Evolutionary conservation across 2,113 vertebrate genomes (phyloP).

Genomic region (Atlantisia rogersi): DNA sequence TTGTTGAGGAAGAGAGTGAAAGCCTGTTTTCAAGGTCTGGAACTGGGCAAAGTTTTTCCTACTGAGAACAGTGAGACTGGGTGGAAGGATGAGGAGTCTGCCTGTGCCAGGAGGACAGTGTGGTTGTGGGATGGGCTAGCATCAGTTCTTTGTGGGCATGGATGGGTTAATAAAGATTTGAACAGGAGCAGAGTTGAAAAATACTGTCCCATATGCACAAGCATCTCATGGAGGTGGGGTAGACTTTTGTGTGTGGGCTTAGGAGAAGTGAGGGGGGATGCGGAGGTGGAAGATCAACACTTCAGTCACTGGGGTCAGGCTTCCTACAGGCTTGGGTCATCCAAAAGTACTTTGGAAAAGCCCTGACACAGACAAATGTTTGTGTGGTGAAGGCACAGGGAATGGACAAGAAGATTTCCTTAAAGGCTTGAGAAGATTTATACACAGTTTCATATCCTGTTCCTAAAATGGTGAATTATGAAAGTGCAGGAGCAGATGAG

Average conservation of each 20-base stretch:
- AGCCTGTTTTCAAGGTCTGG: neutral
- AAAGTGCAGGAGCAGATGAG: neutral
- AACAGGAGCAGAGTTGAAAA: neutral
- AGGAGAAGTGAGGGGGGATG: neutral
- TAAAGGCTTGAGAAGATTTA: neutral
- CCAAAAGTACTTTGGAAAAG: neutral
- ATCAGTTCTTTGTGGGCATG: neutral
- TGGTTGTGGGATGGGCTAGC: neutral
- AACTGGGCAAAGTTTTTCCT: neutral
- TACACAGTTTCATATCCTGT: neutral
- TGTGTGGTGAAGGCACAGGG: neutral
- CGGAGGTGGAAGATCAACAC: neutral
- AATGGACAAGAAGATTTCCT: neutral
- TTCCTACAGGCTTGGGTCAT: neutral
- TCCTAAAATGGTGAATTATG: neutral
- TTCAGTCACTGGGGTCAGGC: neutral
- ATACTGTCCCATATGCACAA: neutral
- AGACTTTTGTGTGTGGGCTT: neutral
- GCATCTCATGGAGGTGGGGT: neutral
- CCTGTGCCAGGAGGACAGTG: neutral
- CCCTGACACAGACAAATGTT: neutral
- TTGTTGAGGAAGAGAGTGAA: neutral
- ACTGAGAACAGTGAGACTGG: accelerated
- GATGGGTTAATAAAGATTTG: neutral
- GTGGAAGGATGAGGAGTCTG: neutral